Conservation (phyloP, 2,888 invertebrate species). For the Aradus depressus region DNA sequence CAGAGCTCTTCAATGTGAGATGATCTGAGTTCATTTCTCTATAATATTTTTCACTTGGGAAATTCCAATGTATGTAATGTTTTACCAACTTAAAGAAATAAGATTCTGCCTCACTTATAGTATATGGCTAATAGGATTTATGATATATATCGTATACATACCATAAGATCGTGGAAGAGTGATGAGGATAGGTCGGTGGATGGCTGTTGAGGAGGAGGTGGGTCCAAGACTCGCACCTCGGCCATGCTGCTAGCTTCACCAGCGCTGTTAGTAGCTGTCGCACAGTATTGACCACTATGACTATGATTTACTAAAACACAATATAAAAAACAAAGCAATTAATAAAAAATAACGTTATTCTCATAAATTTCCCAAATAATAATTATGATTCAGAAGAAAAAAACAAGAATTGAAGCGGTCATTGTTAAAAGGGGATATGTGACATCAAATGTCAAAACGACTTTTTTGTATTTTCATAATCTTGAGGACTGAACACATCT, state of each 20-base stretch:
- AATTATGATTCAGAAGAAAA: too few species aligned
- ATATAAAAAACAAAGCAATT: conserved; percentile 14
- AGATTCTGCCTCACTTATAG: too few species aligned
- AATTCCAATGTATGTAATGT: too few species aligned
- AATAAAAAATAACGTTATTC: conserved; percentile 10
- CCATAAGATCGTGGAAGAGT: conserved; percentile 21
- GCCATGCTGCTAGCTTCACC: conserved; percentile 76
- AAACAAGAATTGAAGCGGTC: too few species aligned
- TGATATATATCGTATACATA: neutral
- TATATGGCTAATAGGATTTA: neutral
- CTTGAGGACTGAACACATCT: too few species aligned
- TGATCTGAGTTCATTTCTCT: too few species aligned
- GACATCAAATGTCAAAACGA: too few species aligned
- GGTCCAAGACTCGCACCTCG: conserved; percentile 61
- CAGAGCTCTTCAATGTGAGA: too few species aligned
- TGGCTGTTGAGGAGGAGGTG: conserved; percentile 36
- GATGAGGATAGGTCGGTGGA: conserved; percentile 5
- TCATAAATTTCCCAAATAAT: neutral
- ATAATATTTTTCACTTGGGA: too few species aligned
- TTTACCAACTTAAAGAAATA: too few species aligned
- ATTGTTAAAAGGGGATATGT: too few species aligned
- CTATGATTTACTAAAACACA: conserved; percentile 30
- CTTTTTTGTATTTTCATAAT: too few species aligned
- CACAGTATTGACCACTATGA: conserved; percentile 68
- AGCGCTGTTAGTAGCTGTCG: conserved; percentile 58